phyloP scores from a whole-genome alignment of 1,140 invertebrate genomes.

The Macrobrachium nipponense region DNA sequence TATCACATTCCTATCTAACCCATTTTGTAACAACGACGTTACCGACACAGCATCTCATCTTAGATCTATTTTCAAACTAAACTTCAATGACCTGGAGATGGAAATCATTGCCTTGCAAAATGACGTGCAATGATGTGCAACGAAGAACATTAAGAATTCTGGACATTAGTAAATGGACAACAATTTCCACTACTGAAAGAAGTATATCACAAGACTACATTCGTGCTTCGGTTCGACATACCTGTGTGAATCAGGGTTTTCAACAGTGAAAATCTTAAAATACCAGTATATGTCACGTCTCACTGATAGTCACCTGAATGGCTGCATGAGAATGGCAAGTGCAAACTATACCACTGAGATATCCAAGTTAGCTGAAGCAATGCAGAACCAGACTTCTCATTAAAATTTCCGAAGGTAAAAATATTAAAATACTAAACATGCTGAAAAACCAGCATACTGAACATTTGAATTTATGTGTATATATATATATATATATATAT shows the following conservation, averaged over 20 bases:
- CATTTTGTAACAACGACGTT: no score
- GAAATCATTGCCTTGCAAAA: slow-evolving; percentile 21
- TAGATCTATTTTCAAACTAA: not conserved
- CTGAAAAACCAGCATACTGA: no score
- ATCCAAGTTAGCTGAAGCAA: not conserved
- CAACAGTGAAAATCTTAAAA: slow-evolving; percentile 14
- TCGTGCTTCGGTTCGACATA: slow-evolving; percentile 1
- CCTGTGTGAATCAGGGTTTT: not conserved
- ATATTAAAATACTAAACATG: no score
- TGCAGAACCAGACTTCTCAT: no score
- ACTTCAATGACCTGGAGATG: not conserved
- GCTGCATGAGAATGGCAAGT: not conserved
- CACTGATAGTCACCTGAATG: not conserved
- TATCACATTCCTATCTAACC: not conserved
- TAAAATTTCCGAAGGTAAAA: no score
- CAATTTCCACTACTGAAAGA: slow-evolving; percentile 29
- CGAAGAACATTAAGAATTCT: slow-evolving; percentile 28
- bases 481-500: no score
- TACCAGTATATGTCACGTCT: slow-evolving; percentile 25
- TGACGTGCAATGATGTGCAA: slow-evolving; percentile 25
- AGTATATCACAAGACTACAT: slow-evolving; percentile 10
- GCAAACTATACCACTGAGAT: not conserved
- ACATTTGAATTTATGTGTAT: no score
- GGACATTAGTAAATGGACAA: not conserved
- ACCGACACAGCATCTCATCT: no score